Evolutionary conservation across 2,113 vertebrate genomes (phyloP), one percentile per base, ranked within the genome.

Genomic region (Oostethus manadensis): DNA sequence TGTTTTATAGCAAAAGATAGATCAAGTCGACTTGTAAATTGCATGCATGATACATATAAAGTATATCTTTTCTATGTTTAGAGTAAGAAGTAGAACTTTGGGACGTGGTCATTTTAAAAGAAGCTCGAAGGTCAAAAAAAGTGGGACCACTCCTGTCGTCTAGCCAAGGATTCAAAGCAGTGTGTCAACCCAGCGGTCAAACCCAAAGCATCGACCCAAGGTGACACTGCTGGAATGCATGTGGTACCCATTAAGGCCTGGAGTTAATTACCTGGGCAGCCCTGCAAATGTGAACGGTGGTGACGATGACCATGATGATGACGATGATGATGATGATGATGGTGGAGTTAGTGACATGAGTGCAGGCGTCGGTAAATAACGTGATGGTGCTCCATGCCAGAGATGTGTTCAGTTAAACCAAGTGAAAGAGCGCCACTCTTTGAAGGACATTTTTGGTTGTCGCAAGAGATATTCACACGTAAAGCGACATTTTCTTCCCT

Each of bases 381-480:
- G 71, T 82, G 72, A 80, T 57, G 43, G 63, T 72, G 68, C 79
- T 73, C 72, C 89, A 90, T 90, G 88, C 88, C 69, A 80, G 56
- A 3, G 50, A 64, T 26, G 8, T 40, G 4, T 14, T 51, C 13
- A 40, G 38, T 42, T 42, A 42, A 42, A 42, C 38, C 38, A 4
- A 42, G 38, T 42, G 38, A 42, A n/a, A n/a, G n/a, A n/a, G n/a
- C n/a, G n/a, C n/a, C n/a, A n/a, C n/a, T n/a, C n/a, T n/a, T 42
- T 42, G 10, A 11, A 4, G 13, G 84, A 67, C 88, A 89, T 86
- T 87, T 86, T 64, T 64, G 76, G 68, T 66, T 44, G 66, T 76
- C 69, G 61, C 56, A 66, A 73, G 76, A 80, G 14, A 51, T 55
- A 43, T 48, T 64, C 17, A 58, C 54, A 47, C 22, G 67, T 8